Conservation (phyloP, 2,113 vertebrate genomes). For the Nothocercus nigrocapillus region DNA sequence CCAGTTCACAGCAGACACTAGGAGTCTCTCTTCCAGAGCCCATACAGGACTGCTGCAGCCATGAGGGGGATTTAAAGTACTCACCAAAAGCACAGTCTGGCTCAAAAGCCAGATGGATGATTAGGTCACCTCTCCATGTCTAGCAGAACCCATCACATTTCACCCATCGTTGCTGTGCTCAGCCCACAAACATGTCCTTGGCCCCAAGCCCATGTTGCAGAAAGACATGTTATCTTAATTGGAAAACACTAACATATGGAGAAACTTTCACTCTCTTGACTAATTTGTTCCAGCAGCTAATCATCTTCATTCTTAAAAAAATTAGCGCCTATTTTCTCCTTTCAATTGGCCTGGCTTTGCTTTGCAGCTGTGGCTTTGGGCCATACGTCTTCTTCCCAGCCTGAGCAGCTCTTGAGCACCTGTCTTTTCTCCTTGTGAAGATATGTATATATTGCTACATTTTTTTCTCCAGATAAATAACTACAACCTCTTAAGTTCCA, state of each 20-base stretch:
- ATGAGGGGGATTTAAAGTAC: not conserved
- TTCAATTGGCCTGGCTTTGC: conserved; percentile 17
- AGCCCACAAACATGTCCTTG: not conserved
- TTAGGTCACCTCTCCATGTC: not conserved
- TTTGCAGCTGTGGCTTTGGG: conserved; percentile 34
- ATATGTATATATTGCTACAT: fast-evolving
- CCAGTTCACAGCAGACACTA: not conserved
- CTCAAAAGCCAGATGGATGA: not conserved
- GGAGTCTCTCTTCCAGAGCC: no score
- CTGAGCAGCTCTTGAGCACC: not conserved
- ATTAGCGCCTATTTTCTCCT: conserved; percentile 25
- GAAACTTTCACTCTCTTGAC: not conserved
- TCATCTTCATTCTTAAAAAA: conserved; percentile 53
- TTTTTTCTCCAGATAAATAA: not conserved
- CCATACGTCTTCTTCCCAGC: not conserved
- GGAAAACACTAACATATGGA: not conserved
- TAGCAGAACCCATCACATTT: not conserved
- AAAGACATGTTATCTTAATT: not conserved
- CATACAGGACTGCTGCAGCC: not conserved
- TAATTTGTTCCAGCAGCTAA: conserved; percentile 48
- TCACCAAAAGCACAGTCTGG: not conserved
- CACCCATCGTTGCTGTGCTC: not conserved
- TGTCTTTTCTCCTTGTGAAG: not conserved
- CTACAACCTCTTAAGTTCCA: not conserved
- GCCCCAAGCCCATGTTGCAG: not conserved